A percentile compares a stretch with the other conserved stretches of the same genome.
phyloP scores from a whole-genome alignment of 2,797 vertebrate species.

The Cyprinodon diabolis region DNA sequence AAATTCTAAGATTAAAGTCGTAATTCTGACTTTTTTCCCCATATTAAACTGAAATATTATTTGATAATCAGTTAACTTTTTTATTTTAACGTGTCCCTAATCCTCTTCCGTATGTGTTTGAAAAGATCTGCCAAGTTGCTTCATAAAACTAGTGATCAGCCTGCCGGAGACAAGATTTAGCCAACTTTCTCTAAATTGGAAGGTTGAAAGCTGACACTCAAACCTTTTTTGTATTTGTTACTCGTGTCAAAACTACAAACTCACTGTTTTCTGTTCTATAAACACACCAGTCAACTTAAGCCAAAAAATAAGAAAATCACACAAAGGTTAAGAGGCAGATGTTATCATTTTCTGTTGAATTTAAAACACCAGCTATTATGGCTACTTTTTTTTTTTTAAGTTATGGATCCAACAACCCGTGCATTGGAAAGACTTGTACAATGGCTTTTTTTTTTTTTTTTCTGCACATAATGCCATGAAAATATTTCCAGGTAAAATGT shows the following conservation, averaged over 20 bases:
- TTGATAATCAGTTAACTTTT: no score
- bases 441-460: no score
- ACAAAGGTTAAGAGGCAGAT: neutral
- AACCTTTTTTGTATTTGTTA: neutral
- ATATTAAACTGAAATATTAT: no score
- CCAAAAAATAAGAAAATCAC: neutral
- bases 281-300: neutral
- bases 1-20: no score
- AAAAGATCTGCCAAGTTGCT: neutral
- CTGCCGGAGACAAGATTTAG: neutral
- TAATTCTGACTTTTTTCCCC: no score
- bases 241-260: neutral
- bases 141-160: neutral
- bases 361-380: neutral
- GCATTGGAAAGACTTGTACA: no score
- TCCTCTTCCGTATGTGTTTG: neutral
- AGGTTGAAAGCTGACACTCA: neutral
- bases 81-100: no score
- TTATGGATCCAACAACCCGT: neutral
- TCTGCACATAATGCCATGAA: no score
- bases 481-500: no score
- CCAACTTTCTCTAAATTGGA: neutral
- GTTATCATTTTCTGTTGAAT: neutral
- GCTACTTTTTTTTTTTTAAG: neutral
- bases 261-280: neutral